phyloP scores from a whole-genome alignment of 2,888 invertebrate species.

The Helleia helle region DNA sequence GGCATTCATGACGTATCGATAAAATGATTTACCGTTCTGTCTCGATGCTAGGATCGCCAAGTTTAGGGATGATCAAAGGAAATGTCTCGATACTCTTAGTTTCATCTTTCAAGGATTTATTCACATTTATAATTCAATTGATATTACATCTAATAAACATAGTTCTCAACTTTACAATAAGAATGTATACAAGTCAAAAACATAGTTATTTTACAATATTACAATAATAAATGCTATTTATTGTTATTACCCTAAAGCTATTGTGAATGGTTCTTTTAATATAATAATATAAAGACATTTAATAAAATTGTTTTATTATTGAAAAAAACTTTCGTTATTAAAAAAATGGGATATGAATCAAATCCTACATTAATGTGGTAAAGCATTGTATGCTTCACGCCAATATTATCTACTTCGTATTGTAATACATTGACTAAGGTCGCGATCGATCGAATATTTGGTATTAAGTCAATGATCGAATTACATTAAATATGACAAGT shows the following conservation, averaged over 20 bases:
- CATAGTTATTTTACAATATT: constrained; percentile 66
- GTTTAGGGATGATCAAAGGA: constrained; percentile 54
- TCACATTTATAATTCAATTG: constrained; percentile 67
- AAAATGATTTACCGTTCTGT: constrained; percentile 70
- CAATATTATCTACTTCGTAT: constrained; percentile 57
- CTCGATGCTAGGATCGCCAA: constrained; percentile 66
- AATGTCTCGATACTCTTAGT: constrained; percentile 50
- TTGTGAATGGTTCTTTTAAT: constrained; percentile 61
- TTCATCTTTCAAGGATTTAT: constrained; percentile 63
- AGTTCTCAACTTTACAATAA: constrained; percentile 60
- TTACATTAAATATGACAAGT: constrained; percentile 58
- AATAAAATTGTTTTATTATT: constrained; percentile 39
- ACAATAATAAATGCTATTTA: constrained; percentile 63
- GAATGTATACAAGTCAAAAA: constrained; percentile 73
- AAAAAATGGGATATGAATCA: constrained; percentile 41
- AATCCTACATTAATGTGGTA: constrained; percentile 43
- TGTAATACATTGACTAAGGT: constrained; percentile 51
- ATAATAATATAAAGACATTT: constrained; percentile 44
- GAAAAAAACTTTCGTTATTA: constrained; percentile 23
- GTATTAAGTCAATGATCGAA: too few relatives aligned
- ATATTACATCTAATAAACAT: constrained; percentile 65
- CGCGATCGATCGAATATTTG: constrained; percentile 44
- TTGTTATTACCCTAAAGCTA: constrained; percentile 69
- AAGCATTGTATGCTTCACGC: constrained; percentile 64
- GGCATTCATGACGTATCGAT: constrained; percentile 72